Conservation (phyloP, 2,888 invertebrate genomes). For the Drosophila meridionalis region DNA sequence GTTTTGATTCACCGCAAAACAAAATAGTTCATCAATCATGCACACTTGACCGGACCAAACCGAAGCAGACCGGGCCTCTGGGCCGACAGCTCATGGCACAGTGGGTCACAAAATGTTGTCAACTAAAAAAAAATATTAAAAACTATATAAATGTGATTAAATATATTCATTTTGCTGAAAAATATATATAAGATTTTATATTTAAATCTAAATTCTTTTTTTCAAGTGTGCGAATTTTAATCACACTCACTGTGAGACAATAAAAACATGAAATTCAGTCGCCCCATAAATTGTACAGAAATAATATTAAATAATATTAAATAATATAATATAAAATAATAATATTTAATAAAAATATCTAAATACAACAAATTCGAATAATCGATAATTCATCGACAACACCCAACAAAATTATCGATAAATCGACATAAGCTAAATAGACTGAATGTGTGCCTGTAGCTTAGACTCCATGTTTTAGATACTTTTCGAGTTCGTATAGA, state of each 20-base stretch:
- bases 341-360: background rate
- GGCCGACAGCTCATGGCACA: conserved; percentile 34
- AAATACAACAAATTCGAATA: background rate
- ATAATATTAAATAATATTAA: background rate
- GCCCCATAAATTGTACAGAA: background rate
- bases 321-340: background rate
- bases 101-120: conserved; percentile 27
- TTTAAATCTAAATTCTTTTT: background rate
- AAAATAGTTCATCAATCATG: conserved; percentile 81
- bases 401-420: background rate
- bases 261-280: background rate
- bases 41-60: conserved; percentile 72
- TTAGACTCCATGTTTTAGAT: background rate
- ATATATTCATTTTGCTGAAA: background rate
- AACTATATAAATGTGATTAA: background rate
- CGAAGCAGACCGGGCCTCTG: conserved; percentile 20
- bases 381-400: background rate
- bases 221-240: background rate
- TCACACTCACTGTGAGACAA: background rate
- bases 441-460: background rate
- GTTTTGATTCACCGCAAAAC: conserved; percentile 81
- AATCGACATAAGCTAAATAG: background rate
- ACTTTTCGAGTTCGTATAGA: background rate
- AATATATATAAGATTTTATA: background rate
- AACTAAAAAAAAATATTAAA: background rate